Base-by-base conservation (phyloP, 2,888 invertebrate species). In the Ophraella communa region DNA sequence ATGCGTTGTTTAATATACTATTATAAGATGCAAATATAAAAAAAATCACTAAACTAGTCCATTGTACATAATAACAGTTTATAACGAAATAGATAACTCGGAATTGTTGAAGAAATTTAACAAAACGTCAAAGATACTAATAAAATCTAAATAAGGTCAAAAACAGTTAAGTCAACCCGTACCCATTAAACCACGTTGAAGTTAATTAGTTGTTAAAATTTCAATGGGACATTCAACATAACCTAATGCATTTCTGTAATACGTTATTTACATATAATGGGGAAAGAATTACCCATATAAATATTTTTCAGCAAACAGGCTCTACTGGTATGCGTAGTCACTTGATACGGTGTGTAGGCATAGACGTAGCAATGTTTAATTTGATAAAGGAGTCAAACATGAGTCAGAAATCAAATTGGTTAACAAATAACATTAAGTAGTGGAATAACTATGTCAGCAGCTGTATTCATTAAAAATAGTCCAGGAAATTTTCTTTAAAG, bases 211-310 rank as follows among this genome's bases (percentile, higher is more conserved):
- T 47, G 58, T 58, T 58, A 58, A 58, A 58, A 58, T 49, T 58
- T 58, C 58, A 58, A 58, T 47, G 58, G 11, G 47, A 47, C 47
- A 23, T 47, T 33, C 18, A 49, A 14, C 53, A 39, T 33, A 23
- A 58, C 20, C 35, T 58, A 58, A 58, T 58, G 58, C 30, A 49
- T 49, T 58, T 49, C 45, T 56, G 27, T 56, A 56, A 56, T 56
- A 56, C 30, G 17, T 18, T 30, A 49, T 58, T 58, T 58, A 58
- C 58, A 58, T 58, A 58, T 49, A 58, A 58, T 58, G 35, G 58
- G 49, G 17, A 42, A 47, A 47, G 21, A 21, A 47, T 21, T 39
- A 14, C 14, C 39, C 1, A 5, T 39, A 39, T 17, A 39, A 39
- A 39, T 39, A 39, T 39, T 39, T 30, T 39, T 39, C 39, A 17